These are phyloP conservation scores for Hirtodrosophila histrioides DNA, from an alignment of 2,888 invertebrate species.

Conservation along the genomic window DNA sequence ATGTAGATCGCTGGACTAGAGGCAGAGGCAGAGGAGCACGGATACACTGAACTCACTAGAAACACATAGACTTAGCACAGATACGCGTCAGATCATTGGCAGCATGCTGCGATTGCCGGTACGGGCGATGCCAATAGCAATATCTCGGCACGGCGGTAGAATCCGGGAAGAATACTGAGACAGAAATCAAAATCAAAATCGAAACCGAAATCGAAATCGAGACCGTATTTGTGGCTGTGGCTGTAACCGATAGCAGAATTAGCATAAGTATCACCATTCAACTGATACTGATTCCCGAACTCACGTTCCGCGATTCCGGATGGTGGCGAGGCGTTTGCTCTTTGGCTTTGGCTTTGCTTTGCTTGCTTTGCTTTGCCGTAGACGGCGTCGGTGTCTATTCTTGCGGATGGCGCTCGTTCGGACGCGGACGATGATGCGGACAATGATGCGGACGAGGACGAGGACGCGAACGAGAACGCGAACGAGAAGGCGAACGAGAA, in stretches of 20 bases:
- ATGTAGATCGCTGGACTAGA: too few species aligned
- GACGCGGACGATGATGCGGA: constrained; percentile 9
- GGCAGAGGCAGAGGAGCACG: too few species aligned
- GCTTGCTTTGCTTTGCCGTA: too few species aligned
- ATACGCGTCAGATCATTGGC: too few species aligned
- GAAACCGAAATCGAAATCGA: constrained; percentile 21
- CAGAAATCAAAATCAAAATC: background rate
- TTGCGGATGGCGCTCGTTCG: constrained; percentile 17
- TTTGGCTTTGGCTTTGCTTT: background rate
- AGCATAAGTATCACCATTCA: constrained; percentile 17
- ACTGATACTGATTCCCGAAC: constrained; percentile 29
- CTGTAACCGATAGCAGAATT: constrained; percentile 32
- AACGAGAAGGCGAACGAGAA: too few species aligned
- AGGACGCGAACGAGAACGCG: constrained; percentile 12
- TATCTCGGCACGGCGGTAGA: too few species aligned
- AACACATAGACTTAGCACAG: background rate
- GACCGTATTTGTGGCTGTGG: constrained; percentile 38
- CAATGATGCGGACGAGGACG: too few species aligned
- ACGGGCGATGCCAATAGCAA: background rate
- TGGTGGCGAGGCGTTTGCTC: constrained; percentile 14
- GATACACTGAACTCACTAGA: background rate
- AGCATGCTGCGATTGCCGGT: background rate
- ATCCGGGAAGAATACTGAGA: background rate
- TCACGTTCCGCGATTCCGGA: constrained; percentile 38
- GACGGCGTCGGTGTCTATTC: constrained; percentile 22